Evolutionary conservation across 2,113 vertebrate species (phyloP), one percentile per base, ranked within the genome.

Genomic region (Hemichromis elongatus): DNA sequence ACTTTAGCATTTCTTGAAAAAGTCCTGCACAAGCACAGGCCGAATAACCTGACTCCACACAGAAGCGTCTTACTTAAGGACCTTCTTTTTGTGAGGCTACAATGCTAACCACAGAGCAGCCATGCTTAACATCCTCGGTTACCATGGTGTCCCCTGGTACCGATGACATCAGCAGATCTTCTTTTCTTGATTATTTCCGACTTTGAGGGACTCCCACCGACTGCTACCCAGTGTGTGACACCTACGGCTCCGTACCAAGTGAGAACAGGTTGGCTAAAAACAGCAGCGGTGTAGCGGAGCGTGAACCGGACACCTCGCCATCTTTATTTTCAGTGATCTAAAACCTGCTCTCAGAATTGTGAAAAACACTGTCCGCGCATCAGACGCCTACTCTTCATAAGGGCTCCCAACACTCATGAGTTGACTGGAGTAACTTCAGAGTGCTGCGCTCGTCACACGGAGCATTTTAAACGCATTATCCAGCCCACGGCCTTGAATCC

Each of bases 391-490:
- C 68, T 84, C 84, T 77, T 61, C 24, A 40, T 40, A 14, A 87
- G 82, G 75, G 85, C 77, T 82, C 47, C 33, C 73, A 35, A 54
- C 77, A 8, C 70, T 54, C 26, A 1, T 35, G 30, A 63, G 77
- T 3, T 52, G 68, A 75, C 80, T 59, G 56, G 14, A 78, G 80
- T 73, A 66, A 80, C 81, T 79, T 45, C 79, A 35, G 56, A 86
- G 86, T 55, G 85, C 33, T 14, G 56, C 37, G 45, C 57, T 75
- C 37, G 77, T 83, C 57, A 55, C 30, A 9, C n/a, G 6, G 56
- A 14, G 24, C 40, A 50, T 88, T 91, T 84, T 80, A 66, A 82
- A 77, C 68, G 35, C 80, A 75, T 88, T 68, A 79, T 54, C 61
- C 82, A 81, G 79, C 81, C 78, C n/a, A 66, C 53, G 1, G 54